Base-by-base conservation (phyloP, 2,888 invertebrate species). In the Lepidocyrtoides sp. region DNA sequence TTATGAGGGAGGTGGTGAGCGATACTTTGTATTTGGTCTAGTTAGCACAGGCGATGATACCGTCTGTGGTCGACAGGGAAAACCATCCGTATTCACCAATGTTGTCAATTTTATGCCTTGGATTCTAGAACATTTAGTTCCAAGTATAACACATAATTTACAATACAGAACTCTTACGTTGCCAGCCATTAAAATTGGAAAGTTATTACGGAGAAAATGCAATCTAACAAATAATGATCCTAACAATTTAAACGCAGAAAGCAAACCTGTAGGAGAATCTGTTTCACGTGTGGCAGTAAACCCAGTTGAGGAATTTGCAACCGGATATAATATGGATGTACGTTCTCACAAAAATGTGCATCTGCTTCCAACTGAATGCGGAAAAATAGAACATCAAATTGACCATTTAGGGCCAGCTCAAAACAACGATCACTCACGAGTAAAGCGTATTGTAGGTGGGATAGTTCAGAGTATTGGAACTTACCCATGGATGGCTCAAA, bases 391-490 rank as follows among this genome's bases (percentile, higher is more conserved):
- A 36, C 44, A 26, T 14, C 57, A 57, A n/a, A 8, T 32, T n/a
- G 57, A 82, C 41, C 81, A 23, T 29, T 17, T 1, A 7, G 36
- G 36, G 10, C 75, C 85, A 41, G 54, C 36, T 5, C 8, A 14
- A 4, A 10, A 10, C 36, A 23, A 17, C 20, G 29, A 36, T 20
- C 17, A 81, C 10, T 36, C 60, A 26, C 51, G 93, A 20, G 89
- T 88, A 0, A 93, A 92, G 51, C 81, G 93, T n/a, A 86, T 93
- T 14, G 91, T 92, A 14, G 93, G 93, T n/a, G 93, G 93, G 26
- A 72, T 83, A 7, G 17, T 63, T 17, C 89, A 89, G 51, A 54
- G 75, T 23, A 29, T 90, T 20, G 89, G 44, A 36, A 32, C 60
- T 0, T 82, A 81, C 5, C 88, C 87, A 4, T 92, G 91, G 91